Conservation (phyloP, 2,888 invertebrate species). For the Acleris holmiana region DNA sequence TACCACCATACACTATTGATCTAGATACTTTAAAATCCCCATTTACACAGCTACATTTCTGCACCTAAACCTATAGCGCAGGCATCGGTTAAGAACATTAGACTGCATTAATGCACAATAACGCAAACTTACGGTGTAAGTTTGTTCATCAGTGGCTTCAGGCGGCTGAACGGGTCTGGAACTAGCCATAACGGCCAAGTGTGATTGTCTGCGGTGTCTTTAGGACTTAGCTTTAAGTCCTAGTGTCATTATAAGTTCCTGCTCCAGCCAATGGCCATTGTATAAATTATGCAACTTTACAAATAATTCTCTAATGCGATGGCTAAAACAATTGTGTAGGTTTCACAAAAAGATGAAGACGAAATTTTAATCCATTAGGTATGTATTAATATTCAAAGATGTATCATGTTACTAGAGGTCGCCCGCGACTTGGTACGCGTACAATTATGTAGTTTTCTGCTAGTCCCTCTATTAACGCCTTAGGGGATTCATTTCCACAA, state of each 20-base stretch:
- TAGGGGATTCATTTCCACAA: no score
- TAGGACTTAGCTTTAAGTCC: not conserved
- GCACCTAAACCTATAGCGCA: not conserved
- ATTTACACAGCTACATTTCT: not conserved
- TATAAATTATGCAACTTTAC: not conserved
- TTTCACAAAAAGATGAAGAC: no score
- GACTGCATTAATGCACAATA: slow-evolving; percentile 31
- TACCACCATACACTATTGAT: not conserved
- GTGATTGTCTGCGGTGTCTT: slow-evolving; percentile 20
- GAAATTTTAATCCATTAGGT: no score
- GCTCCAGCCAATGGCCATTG: not conserved
- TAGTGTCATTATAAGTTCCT: not conserved
- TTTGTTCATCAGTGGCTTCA: slow-evolving; percentile 35
- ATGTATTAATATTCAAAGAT: no score
- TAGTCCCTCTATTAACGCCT: no score
- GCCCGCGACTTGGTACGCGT: no score
- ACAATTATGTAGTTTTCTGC: no score
- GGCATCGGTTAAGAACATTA: not conserved
- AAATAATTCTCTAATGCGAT: not conserved
- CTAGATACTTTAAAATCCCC: not conserved
- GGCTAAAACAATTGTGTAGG: no score
- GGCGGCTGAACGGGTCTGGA: slow-evolving; percentile 6
- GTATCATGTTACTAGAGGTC: no score
- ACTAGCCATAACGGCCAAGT: slow-evolving; percentile 11
- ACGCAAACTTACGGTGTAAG: slow-evolving; percentile 38